Evolutionary conservation across 2,797 vertebrate species (phyloP), one percentile per base, ranked within the genome.

Genomic region (Zenarchopterus dispar): DNA sequence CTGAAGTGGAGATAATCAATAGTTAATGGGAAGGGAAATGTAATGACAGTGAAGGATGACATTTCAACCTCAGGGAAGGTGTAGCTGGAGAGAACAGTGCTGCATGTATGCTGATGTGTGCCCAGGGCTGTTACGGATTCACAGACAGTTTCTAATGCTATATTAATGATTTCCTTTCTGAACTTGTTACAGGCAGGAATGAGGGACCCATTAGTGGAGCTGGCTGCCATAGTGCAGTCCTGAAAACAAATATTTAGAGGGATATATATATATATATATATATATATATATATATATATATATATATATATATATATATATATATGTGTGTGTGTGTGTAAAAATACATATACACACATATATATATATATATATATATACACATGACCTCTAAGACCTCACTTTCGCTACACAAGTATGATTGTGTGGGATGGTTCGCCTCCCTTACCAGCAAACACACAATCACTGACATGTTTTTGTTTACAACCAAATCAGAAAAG

Each of bases 151-250:
- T 80, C 80, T 90, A 88, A 92, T 92, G 91, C 84, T 83, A 81
- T 82, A 92, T 91, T 90, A 89, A 92, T 90, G 89, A 92, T 90
- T 92, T 88, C 83, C 77, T 70, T 79, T 90, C 75, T 86, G 73
- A 75, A 62, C 82, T 81, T 81, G 78, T 86, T 79, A 86, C 70
- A 81, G 77, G 47, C 78, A 57, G 51, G 73, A 77, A 60, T 45
- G 62, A 87, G 53, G 55, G 50, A 51, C 47, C 10, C 28, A 23
- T 62, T 82, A 84, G 56, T 59, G 74, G 46, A 61, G 74, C 74
- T 16, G 19, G 41, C 67, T 73, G 74, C 64, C 67, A 50, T 67
- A 50, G 13, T 47, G 46, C 54, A 49, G 24, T 64, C 75, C 44
- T 50, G 19, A 46, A 19, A 56, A 79, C 86, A 80, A 66, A 63